Evolutionary conservation across 2,888 invertebrate species (phyloP), one percentile per base, ranked within the genome.

Genomic region (Drosophila barbarae): DNA sequence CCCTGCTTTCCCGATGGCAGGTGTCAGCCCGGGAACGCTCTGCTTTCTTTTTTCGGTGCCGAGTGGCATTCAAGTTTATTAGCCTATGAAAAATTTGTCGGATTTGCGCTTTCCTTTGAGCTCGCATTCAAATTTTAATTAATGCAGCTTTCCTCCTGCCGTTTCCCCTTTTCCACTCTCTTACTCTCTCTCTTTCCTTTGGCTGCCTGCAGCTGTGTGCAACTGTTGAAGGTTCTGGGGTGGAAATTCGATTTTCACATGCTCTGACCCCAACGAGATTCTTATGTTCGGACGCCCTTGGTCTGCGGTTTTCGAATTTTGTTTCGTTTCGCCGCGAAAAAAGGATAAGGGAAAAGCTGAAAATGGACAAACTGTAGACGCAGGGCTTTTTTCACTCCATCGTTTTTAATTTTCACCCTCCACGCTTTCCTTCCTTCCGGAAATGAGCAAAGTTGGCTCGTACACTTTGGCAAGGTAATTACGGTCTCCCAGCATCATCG

Each of bases 81-180:
- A 82, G 81, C 85, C 85, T 85, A 82, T 84, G 82, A 84, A 80
- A 80, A 80, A 82, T 80, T 85, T 85, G 84, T 76, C 84, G 85
- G 84, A 65, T 72, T 70, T 85, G 73, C 78, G 72, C 76, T 80
- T 80, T 73, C 79, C 72, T 83, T 73, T 83, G 71, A 74, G 74
- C 70, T 70, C 59, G 73, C 76, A 80, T 85, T 77, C 84, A 83
- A 71, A 61, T 85, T 85, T 83, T 81, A 83, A 85, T 85, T 85
- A 80, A 85, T 85, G 80, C 84, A 73, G 85, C 70, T 32, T 59
- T 32, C 32, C 28, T 51, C 63, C 69, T 28, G 18, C 8, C 50
- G 55, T 46, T 28, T 7, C 32, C 26, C 34, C 18, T 0, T 1
- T n/a, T 35, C 5, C 23, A 23, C 21, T n/a, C 30, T 9, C 9